phyloP scores from a whole-genome alignment of 2,113 vertebrate genomes.

The Corythaixoides concolor region DNA sequence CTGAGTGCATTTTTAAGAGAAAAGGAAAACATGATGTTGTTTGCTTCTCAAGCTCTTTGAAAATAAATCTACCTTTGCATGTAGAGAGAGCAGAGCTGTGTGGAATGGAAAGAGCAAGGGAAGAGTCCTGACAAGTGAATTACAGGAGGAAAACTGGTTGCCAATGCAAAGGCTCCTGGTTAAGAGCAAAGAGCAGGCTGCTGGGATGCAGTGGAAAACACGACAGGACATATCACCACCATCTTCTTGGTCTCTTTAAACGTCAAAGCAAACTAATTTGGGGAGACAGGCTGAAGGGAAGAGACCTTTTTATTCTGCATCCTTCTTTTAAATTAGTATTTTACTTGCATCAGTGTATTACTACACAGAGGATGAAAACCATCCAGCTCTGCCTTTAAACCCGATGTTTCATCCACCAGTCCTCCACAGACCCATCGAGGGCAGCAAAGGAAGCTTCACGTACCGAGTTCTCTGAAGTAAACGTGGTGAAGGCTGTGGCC shows the following conservation, averaged over 20 bases:
- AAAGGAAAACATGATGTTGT: not conserved
- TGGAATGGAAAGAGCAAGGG: not conserved
- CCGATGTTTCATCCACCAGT: not conserved
- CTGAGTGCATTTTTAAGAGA: not conserved
- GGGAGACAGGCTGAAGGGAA: constrained; percentile 27
- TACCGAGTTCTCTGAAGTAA: not conserved
- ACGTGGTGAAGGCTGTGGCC: not conserved
- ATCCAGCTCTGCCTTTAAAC: not conserved
- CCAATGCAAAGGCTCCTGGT: not conserved
- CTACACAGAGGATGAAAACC: not conserved
- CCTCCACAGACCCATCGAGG: not conserved
- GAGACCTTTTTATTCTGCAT: not conserved
- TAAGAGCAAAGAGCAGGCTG: not conserved
- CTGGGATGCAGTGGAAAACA: not conserved
- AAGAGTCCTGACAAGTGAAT: not conserved
- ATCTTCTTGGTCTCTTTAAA: not conserved
- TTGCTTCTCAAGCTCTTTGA: not conserved
- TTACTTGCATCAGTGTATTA: not conserved
- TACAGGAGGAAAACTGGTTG: not conserved
- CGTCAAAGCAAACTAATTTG: not conserved
- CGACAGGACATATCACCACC: not conserved
- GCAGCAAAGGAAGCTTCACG: not conserved
- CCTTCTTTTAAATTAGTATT: not conserved
- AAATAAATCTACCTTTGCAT: not conserved
- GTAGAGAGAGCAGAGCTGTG: not conserved